Evolutionary conservation across 1,140 invertebrate species (phyloP), one percentile per base, ranked within the genome.

Genomic region (Sipha flava): DNA sequence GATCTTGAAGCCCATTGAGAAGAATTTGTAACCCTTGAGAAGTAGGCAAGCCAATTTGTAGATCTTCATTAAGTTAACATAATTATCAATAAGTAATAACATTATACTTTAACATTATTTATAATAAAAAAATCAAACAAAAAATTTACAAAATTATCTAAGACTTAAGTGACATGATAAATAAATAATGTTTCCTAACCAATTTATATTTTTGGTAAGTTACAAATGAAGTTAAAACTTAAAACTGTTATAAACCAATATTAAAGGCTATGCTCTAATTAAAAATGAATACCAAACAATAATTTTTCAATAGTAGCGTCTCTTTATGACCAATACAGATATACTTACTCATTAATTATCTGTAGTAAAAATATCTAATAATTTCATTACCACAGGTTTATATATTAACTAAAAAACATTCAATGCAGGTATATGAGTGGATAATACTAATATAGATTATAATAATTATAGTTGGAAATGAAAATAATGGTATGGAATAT

Each of bases 241-340:
- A 70, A 70, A 47, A 29, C 7, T 47, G 66, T 70, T 70, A 29
- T 45, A 70, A 70, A 43, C 37, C 64, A 43, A 66, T 64, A 64
- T 66, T 66, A 16, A 66, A 66, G 34, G 31, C 34, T 70, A 70
- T 45, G 23, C 37, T 68, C 23, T 45, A 45, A 64, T 43, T 6
- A 43, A 66, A 45, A 70, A 70, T 45, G 29, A 45, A 68, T 45
- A 70, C 12, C 66, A 70, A 29, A 70, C 66, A 70, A 45, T 45
- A 70, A 47, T 70, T 70, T 47, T 70, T 45, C 1, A 70, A 70
- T 70, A 47, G 43, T 66, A 73, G 70, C 73, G 73, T 77, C 73
- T 77, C 73, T 77, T 77, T 77, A 77, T 77, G 73, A 77, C 73
- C 73, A 77, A 57, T 57, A 57, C 34, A 57, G 73, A 57, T 57